Percentiles rank a stretch among this genome's conserved stretches.
These are phyloP conservation scores for Brachylomia viminalis DNA, from an alignment of 2,888 invertebrate species.

Conservation along the genomic window DNA sequence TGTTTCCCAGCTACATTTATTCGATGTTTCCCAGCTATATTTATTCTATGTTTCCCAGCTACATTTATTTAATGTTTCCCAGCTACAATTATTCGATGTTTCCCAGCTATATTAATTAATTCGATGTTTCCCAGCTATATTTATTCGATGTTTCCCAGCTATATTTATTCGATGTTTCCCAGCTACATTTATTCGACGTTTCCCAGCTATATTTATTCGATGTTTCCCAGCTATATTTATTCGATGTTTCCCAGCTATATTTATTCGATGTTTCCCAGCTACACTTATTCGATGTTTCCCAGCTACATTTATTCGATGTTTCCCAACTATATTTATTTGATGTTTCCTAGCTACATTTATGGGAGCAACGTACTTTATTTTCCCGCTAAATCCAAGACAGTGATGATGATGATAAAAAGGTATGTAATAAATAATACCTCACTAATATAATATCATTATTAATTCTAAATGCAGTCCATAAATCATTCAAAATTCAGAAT, in stretches of 20 bases:
- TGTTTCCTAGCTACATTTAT: neutral
- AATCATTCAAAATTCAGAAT: constrained; percentile 58
- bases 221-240: neutral
- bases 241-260: neutral
- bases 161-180: too few relatives aligned
- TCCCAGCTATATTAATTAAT: neutral
- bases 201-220: neutral
- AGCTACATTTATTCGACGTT: neutral
- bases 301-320: neutral
- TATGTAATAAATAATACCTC: constrained; percentile 28
- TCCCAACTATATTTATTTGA: neutral
- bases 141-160: too few relatives aligned
- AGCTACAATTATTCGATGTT: neutral
- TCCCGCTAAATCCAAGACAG: neutral
- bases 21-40: too few relatives aligned
- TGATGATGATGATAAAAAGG: constrained; percentile 4
- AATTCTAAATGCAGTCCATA: constrained; percentile 35
- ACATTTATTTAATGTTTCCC: neutral
- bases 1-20: neutral
- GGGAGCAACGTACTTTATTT: neutral
- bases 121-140: neutral
- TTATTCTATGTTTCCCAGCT: neutral
- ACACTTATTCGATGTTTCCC: neutral
- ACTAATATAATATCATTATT: constrained; percentile 6
- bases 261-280: neutral